Evolutionary conservation across 2,113 vertebrate species (phyloP).

Genomic region (Tragulus kanchil): DNA sequence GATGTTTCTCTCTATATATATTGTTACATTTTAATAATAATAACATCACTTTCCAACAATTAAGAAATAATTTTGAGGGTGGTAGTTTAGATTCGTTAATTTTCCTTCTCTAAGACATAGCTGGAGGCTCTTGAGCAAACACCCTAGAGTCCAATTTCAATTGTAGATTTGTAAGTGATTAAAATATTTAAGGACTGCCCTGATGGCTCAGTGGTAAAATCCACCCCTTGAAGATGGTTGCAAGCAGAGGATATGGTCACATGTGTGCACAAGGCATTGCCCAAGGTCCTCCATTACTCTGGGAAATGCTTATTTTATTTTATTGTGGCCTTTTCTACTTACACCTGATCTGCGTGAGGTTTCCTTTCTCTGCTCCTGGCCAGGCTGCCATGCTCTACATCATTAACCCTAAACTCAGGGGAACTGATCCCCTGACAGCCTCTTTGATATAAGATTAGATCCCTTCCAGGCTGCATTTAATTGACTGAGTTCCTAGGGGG

Average conservation of each 20-base stretch:
- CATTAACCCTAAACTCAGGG: slow-evolving; percentile 89
- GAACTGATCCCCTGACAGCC: slow-evolving; percentile 84
- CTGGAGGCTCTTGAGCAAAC: neutral
- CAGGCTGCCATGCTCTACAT: slow-evolving; percentile 85
- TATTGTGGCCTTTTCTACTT: slow-evolving; percentile 76
- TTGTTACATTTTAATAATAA: neutral
- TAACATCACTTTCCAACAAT: neutral
- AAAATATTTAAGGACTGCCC: neutral
- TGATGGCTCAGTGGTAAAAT: neutral
- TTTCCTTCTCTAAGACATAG: neutral
- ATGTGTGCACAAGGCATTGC: slow-evolving; percentile 45
- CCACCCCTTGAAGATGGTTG: neutral
- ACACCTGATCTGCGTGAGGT: slow-evolving; percentile 61
- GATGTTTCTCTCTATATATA: neutral
- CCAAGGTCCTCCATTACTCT: slow-evolving; percentile 54
- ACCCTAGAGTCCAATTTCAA: neutral
- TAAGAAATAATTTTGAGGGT: neutral
- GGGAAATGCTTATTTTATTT: slow-evolving; percentile 72
- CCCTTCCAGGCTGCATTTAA: slow-evolving; percentile 89
- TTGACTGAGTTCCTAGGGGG: slow-evolving; percentile 86
- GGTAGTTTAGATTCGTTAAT: slow-evolving; percentile 16
- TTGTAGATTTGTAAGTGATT: neutral
- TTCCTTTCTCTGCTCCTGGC: slow-evolving; percentile 82
- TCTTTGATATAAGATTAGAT: slow-evolving; percentile 89
- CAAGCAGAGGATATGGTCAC: neutral